Evolutionary conservation across 2,113 vertebrate species (phyloP).

Genomic region (Lagopus muta): DNA sequence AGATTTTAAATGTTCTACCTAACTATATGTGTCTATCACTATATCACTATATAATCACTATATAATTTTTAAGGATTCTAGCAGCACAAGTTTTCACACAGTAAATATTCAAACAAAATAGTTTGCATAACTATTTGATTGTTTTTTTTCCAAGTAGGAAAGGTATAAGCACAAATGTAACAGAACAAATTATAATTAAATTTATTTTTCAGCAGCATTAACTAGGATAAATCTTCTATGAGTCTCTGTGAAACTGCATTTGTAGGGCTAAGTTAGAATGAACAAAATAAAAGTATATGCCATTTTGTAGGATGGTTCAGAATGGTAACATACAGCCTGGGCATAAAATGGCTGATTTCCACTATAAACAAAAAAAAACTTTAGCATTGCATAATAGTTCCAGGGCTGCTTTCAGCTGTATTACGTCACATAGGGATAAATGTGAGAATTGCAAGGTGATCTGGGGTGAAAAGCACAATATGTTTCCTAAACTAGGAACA

Average conservation of each 20-base stretch:
- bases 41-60: no score
- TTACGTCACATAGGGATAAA: slow-evolving; percentile 58
- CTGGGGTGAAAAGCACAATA: slow-evolving; percentile 55
- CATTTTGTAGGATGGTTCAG: slow-evolving; percentile 8
- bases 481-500: slow-evolving; percentile 33
- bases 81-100: background rate
- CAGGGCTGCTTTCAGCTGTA: slow-evolving; percentile 58
- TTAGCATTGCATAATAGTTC: slow-evolving; percentile 62
- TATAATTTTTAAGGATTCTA: background rate
- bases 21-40: background rate
- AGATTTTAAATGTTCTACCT: background rate
- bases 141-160: background rate
- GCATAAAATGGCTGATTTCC: slow-evolving; percentile 48
- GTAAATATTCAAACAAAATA: background rate
- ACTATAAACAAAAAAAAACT: slow-evolving; percentile 34
- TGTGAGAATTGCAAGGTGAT: slow-evolving; percentile 65
- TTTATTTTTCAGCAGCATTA: background rate
- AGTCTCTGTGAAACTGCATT: background rate
- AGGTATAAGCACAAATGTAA: background rate
- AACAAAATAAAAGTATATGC: background rate
- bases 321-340: background rate
- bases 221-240: background rate
- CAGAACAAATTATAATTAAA: background rate
- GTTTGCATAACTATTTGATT: background rate
- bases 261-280: background rate